phyloP scores from a whole-genome alignment of 2,888 invertebrate species.

The Trichopoda pennipes region DNA sequence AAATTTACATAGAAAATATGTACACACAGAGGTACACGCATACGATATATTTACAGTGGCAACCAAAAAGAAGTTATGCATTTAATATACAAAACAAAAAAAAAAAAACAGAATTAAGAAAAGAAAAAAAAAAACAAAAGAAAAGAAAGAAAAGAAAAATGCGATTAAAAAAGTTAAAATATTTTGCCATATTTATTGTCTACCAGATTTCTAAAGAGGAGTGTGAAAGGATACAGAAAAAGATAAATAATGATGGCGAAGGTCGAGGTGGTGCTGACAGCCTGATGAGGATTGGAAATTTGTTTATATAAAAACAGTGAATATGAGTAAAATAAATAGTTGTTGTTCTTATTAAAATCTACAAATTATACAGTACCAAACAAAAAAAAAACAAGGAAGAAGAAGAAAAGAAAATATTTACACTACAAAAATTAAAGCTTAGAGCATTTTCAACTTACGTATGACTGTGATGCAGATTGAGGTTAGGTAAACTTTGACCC shows the following conservation, averaged over 20 bases:
- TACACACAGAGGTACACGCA: constrained; percentile 51
- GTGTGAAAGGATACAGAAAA: too few relatives aligned
- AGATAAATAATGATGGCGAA: neutral
- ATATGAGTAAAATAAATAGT: neutral
- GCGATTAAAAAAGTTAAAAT: neutral
- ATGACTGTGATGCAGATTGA: constrained; percentile 81
- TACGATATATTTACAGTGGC: constrained; percentile 38
- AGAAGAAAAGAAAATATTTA: neutral
- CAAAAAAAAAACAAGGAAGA: neutral
- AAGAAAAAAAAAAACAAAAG: neutral
- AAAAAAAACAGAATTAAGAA: constrained; percentile 53
- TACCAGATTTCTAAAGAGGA: too few relatives aligned
- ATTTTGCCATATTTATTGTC: neutral
- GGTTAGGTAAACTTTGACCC: constrained; percentile 91
- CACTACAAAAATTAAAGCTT: constrained; percentile 15
- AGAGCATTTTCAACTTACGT: constrained; percentile 74
- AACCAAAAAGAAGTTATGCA: constrained; percentile 36
- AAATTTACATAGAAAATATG: constrained; percentile 62
- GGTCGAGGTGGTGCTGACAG: constrained; percentile 38
- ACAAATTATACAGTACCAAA: constrained; percentile 6
- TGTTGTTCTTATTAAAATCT: constrained; percentile 20
- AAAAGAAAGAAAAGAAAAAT: constrained; percentile 1
- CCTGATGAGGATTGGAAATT: constrained; percentile 35
- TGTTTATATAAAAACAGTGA: too few relatives aligned
- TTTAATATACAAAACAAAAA: too few relatives aligned